Percentiles rank a stretch among this genome's conserved stretches.
Conservation (phyloP, 2,888 invertebrate species). For the Melolontha melolontha region DNA sequence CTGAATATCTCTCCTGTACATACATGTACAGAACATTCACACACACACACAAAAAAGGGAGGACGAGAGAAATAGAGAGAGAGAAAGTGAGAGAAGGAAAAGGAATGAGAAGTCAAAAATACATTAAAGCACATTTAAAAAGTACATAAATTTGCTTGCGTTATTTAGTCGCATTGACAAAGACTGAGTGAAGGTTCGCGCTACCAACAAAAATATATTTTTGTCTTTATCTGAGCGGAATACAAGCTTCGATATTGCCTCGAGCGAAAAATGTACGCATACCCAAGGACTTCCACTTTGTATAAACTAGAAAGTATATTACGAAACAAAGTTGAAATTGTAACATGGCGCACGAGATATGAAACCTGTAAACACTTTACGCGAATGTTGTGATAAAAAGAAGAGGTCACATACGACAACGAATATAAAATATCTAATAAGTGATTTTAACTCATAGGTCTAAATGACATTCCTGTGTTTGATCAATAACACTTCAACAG, state of each 20-base stretch:
- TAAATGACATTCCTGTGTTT: no score
- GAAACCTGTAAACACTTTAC: constrained; percentile 9
- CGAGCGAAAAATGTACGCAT: constrained; percentile 27
- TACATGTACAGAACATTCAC: neutral
- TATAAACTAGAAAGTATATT: constrained; percentile 37
- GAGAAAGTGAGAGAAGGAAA: no score
- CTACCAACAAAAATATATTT: constrained; percentile 22
- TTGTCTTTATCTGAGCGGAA: constrained; percentile 24
- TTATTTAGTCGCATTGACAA: constrained; percentile 33
- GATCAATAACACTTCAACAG: no score
- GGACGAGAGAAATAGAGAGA: neutral
- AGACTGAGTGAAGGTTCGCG: constrained; percentile 11
- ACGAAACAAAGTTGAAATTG: constrained; percentile 21
- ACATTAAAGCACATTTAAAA: constrained; percentile 39
- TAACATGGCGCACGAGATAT: neutral
- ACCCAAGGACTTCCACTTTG: constrained; percentile 39
- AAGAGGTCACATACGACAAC: neutral
- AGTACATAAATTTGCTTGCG: constrained; percentile 39
- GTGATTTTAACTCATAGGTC: neutral
- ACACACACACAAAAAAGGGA: neutral
- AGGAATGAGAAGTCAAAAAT: constrained; percentile 26
- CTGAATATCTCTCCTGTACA: constrained; percentile 17
- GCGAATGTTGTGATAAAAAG: constrained; percentile 10
- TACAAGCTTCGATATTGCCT: constrained; percentile 14
- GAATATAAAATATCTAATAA: constrained; percentile 11